A percentile compares a stretch with the other conserved stretches of the same genome.
phyloP scores from a whole-genome alignment of 2,113 vertebrate species.

The Trematomus loennbergii region DNA sequence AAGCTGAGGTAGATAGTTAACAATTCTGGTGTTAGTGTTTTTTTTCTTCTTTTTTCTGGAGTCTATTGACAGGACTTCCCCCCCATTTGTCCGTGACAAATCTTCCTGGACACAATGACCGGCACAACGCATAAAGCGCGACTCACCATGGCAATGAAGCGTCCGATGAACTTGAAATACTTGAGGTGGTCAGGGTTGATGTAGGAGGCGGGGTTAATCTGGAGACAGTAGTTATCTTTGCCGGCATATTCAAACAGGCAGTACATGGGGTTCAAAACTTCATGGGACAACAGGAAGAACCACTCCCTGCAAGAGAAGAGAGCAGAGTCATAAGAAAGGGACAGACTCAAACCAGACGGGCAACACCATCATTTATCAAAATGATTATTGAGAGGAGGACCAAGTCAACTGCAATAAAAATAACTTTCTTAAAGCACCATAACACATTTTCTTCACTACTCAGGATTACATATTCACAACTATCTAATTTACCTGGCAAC shows the following conservation, averaged over 20 bases:
- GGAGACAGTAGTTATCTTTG: conserved; percentile 99
- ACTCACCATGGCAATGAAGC: conserved; percentile 98
- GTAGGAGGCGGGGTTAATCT: conserved; percentile 98
- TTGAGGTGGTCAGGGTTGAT: conserved; percentile 99
- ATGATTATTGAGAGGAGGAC: neutral
- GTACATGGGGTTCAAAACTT: conserved; percentile 99
- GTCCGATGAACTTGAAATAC: conserved; percentile 97
- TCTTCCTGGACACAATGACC: too few species aligned
- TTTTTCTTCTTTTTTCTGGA: too few species aligned
- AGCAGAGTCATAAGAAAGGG: neutral
- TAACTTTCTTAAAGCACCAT: neutral
- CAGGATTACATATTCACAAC: neutral
- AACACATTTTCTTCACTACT: neutral
- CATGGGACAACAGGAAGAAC: conserved; percentile 99
- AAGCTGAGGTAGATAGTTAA: too few species aligned
- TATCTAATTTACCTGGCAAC: conserved; percentile 88
- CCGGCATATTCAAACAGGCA: conserved; percentile 99
- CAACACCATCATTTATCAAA: neutral
- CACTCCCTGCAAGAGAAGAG: conserved; percentile 88
- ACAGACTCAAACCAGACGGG: neutral
- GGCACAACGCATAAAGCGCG: neutral
- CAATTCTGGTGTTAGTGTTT: too few species aligned
- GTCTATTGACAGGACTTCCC: too few species aligned
- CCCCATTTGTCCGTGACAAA: too few species aligned
- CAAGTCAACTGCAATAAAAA: neutral